Base-by-base conservation (phyloP, 30 jellyfish, hydroid and myxozoan species). In the Clytia hemisphaerica region DNA sequence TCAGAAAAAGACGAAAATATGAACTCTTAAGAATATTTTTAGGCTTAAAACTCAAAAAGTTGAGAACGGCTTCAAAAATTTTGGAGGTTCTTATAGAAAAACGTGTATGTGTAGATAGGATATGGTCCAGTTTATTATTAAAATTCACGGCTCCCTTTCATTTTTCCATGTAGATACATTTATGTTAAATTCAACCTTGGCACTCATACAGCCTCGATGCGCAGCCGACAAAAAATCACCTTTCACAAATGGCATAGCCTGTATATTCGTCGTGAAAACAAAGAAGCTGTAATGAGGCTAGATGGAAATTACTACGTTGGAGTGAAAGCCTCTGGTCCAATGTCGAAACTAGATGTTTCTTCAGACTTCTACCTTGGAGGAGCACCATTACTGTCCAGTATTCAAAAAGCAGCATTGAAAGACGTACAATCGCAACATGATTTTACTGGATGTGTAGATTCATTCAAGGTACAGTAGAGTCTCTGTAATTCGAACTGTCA, bases 181-280 rank as follows among this genome's bases (percentile, higher is more conserved):
- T 76, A 84, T 31, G 95, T 84, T 28, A 87, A 93, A 27, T 76
- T 72, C 80, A 64, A 72, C 45, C 83, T 84, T 24, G 95, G 95
- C 24, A 34, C 59, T 44, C 69, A 77, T n/a, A 44, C 59, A 48
- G 85, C 92, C 27, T 54, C 73, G 30, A 76, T 84, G 87, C 61
- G 91, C 21, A 21, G 83, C 3, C 76, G 88, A 16, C 49, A 68
- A n/a, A 58, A 30, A 44, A 76, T 84, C 83, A 35, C 38, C 12
- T 6, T 76, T 15, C 42, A 60, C 37, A 54, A 71, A 62, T 84
- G 92, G 93, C 95, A 84, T 46, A 27, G 62, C 3, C 34, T 84
- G 35, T 60, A 61, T 26, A 83, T 84, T 58, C 78, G 60, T 47
- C 82, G 95, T 34, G 58, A 83, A 37, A 24, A 30, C 48, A 84